Evolutionary conservation across 2,797 vertebrate species (phyloP).

Genomic region (Paratrypauchen microcephalus): DNA sequence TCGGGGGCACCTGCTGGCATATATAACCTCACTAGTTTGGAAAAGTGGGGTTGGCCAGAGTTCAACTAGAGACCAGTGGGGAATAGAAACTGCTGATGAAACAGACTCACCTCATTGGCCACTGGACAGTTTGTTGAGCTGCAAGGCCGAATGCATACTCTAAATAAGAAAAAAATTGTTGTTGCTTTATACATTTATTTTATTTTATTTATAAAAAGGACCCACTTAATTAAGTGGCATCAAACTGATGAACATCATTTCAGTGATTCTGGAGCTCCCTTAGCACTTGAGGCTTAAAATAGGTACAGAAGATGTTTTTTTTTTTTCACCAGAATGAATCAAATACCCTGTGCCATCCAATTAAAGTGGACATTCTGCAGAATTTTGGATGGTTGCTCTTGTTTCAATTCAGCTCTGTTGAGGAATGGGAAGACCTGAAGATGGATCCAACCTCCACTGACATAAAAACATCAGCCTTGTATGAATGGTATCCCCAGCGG

Average conservation of each 20-base stretch:
- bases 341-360: conserved; percentile 30
- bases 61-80: conserved; percentile 31
- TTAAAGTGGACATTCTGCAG: neutral
- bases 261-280: conserved; percentile 46
- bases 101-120: conserved; percentile 58
- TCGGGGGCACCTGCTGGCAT: conserved; percentile 31
- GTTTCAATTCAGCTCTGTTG: conserved; percentile 44
- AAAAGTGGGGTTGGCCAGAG: conserved; percentile 24
- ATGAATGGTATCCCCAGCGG: conserved; percentile 51
- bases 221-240: conserved; percentile 42
- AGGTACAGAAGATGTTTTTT: conserved; percentile 53
- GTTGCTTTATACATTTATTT: conserved; percentile 45
- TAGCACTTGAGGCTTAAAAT: conserved; percentile 60
- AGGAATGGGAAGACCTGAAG: conserved; percentile 49
- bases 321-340: conserved; percentile 40
- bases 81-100: conserved; percentile 64
- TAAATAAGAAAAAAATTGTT: conserved; percentile 48
- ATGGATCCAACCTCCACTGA: conserved; percentile 31
- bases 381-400: conserved; percentile 24
- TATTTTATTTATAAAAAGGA: conserved; percentile 63
- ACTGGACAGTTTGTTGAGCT: conserved; percentile 46
- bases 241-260: conserved; percentile 52
- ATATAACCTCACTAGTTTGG: conserved; percentile 26
- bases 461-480: conserved; percentile 27
- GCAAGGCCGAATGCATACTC: conserved; percentile 53